Evolutionary conservation across 2,113 vertebrate genomes (phyloP).

Genomic region (Bos javanicus): DNA sequence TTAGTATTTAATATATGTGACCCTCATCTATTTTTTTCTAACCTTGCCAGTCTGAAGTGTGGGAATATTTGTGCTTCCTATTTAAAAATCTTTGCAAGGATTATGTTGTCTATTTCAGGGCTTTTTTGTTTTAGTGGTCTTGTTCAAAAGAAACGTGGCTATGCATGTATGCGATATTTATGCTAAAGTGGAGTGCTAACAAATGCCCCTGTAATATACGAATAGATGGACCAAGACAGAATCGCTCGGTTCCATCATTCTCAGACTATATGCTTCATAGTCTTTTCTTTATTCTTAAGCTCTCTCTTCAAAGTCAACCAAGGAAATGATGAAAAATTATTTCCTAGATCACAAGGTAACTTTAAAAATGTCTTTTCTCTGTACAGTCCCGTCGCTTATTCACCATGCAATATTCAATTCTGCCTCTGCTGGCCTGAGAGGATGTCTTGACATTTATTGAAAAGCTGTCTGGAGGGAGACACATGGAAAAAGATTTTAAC

Average conservation of each 20-base stretch:
- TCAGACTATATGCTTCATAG: background rate
- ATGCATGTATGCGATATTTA: background rate
- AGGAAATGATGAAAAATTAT: slow-evolving; percentile 52
- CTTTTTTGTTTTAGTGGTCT: background rate
- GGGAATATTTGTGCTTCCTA: slow-evolving; percentile 17
- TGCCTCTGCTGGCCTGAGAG: background rate
- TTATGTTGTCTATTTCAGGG: background rate
- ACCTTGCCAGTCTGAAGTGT: background rate
- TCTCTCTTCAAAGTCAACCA: slow-evolving; percentile 55
- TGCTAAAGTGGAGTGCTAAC: background rate
- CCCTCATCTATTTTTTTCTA: slow-evolving; percentile 26
- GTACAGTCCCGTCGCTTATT: background rate
- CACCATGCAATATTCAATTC: background rate
- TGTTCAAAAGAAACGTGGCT: slow-evolving; percentile 17
- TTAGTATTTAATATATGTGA: slow-evolving; percentile 40
- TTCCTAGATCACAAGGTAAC: slow-evolving; percentile 48
- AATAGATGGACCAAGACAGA: slow-evolving; percentile 42
- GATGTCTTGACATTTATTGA: slow-evolving; percentile 9
- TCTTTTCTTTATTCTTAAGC: slow-evolving; percentile 41
- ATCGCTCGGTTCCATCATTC: slow-evolving; percentile 21
- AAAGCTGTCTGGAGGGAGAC: background rate
- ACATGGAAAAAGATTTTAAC: background rate
- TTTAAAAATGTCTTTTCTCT: slow-evolving; percentile 50
- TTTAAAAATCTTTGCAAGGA: slow-evolving; percentile 53
- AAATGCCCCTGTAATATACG: background rate